Conservation (phyloP, 2,888 invertebrate species). For the Leptodirus hochenwartii region DNA sequence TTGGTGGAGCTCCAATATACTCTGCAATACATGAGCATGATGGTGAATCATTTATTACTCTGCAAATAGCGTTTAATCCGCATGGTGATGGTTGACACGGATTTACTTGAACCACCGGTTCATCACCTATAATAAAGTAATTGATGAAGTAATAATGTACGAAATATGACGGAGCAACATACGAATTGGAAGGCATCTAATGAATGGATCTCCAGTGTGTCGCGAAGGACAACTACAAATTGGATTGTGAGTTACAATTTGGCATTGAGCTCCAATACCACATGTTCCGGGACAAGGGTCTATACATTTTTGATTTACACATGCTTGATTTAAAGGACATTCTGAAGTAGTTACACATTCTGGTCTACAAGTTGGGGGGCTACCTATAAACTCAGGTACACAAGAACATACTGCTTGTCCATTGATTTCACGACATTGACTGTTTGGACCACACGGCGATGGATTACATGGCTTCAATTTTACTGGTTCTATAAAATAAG, state of each 20-base stretch:
- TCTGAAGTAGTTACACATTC: constrained; percentile 55
- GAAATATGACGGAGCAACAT: constrained; percentile 21
- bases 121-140: constrained; percentile 11
- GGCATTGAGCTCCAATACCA: constrained; percentile 44
- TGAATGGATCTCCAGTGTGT: constrained; percentile 53
- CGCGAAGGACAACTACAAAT: constrained; percentile 48
- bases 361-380: constrained; percentile 44
- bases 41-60: constrained; percentile 28
- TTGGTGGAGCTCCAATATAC: constrained; percentile 29
- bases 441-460: constrained; percentile 45
- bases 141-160: constrained; percentile 3
- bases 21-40: constrained; percentile 32
- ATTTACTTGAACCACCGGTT: constrained; percentile 20
- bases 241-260: constrained; percentile 51
- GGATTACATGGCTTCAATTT: constrained; percentile 47
- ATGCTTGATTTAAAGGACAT: constrained; percentile 43
- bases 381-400: constrained; percentile 48
- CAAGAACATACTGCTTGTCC: constrained; percentile 45
- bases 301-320: constrained; percentile 45
- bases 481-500: constrained; percentile 34
- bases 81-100: constrained; percentile 30
- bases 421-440: constrained; percentile 30
- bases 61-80: constrained; percentile 29
- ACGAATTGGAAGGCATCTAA: constrained; percentile 43
- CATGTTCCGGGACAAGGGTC: constrained; percentile 55